Base-by-base conservation (phyloP, 2,113 vertebrate species). In the Scolopax mira region DNA sequence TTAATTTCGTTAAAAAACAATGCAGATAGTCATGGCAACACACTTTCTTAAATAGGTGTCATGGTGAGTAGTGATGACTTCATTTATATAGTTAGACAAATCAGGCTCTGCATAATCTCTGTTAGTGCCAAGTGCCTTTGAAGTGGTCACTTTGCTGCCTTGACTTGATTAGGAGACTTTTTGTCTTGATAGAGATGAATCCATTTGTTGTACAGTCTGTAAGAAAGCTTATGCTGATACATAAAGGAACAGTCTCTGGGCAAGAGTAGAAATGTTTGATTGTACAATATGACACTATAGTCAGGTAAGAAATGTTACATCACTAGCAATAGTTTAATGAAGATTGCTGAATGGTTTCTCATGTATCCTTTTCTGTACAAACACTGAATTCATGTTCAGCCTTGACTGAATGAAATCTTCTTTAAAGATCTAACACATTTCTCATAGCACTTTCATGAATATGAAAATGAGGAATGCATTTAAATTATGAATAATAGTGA, bases 111-210 rank as follows among this genome's bases (percentile, higher is more conserved):
- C 49, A 58, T 91, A n/a, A 93, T 94, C 37, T 83, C 57, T 94
- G 6, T 35, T 51, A 88, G 79, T 96, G 85, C 73, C 66, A 88
- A 85, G 19, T 74, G 52, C 42, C 48, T 93, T 96, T 88, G 93
- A 81, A 96, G 88, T 58, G 88, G 65, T 93, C 49, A 24, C 80
- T 94, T 92, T 90, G 87, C 91, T 96, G 64, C 80, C 73, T 49
- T 95, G 88, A 93, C 46, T 64, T 62, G 58, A 69, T 94, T 65
- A 85, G 82, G 42, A 78, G 49, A 73, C 33, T 94, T 85, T 42
- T 64, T 81, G 41, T 77, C 22, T 78, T 85, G 31, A 7, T 62
- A 55, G 65, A 91, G 51, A 79, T 79, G 11, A 90, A 93, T 83
- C 46, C 27, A 33, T 90, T 77, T 61, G 27, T 87, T 48, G 19